Evolutionary conservation across 1,140 invertebrate species (phyloP).

Genomic region (Battus philenor): DNA sequence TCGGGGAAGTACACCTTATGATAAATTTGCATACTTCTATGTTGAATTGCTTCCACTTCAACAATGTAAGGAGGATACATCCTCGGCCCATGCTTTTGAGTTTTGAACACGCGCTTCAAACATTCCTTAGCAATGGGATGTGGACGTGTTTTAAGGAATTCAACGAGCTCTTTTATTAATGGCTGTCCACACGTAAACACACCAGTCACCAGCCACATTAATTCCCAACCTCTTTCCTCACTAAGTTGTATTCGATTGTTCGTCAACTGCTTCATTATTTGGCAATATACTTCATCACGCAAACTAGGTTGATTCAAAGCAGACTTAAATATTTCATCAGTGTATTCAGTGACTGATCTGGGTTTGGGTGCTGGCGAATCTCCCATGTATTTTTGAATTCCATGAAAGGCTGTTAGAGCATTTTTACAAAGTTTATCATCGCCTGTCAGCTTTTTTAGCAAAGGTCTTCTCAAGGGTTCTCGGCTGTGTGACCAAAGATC

Average conservation of each 20-base stretch:
- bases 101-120: constrained; percentile 87
- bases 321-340: constrained; percentile 92
- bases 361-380: constrained; percentile 88
- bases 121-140: constrained; percentile 90
- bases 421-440: constrained; percentile 86
- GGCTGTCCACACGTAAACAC: constrained; percentile 84
- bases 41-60: constrained; percentile 96
- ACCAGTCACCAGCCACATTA: constrained; percentile 94
- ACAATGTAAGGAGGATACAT: constrained; percentile 94
- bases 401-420: constrained; percentile 85
- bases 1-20: constrained; percentile 96
- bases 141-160: constrained; percentile 87
- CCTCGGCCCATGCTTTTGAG: constrained; percentile 85
- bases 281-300: constrained; percentile 95
- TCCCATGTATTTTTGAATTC: constrained; percentile 97
- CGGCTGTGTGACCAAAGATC: constrained; percentile 90
- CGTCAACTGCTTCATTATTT: constrained; percentile 95
- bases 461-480: constrained; percentile 89
- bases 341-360: constrained; percentile 84
- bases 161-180: constrained; percentile 78
- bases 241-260: constrained; percentile 88
- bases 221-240: constrained; percentile 94
- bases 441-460: constrained; percentile 88
- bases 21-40: constrained; percentile 94
- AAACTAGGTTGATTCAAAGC: constrained; percentile 87